These are phyloP conservation scores for Sardinella longiceps DNA, from an alignment of 2,797 vertebrate genomes.

Conservation along the genomic window DNA sequence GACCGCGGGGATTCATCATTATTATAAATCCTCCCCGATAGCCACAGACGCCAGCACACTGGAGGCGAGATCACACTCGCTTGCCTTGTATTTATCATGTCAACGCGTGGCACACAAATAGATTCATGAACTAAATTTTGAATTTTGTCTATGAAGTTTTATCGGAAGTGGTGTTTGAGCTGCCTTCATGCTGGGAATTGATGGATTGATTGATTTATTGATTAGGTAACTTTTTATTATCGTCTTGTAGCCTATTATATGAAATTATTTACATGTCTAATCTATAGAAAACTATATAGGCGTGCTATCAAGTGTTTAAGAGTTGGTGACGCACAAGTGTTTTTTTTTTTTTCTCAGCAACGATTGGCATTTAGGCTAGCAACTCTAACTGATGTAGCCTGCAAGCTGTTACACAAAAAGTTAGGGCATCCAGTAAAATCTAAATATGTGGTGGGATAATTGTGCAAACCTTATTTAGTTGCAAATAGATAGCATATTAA, in stretches of 20 bases:
- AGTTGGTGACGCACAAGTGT: neutral
- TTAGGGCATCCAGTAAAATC: neutral
- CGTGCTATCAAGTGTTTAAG: neutral
- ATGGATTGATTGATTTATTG: no score
- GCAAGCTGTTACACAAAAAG: neutral
- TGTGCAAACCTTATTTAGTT: no score
- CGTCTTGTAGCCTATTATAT: neutral
- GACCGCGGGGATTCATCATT: slow-evolving; percentile 71
- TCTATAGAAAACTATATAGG: neutral
- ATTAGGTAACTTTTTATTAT: neutral
- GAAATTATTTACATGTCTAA: neutral
- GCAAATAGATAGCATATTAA: no score
- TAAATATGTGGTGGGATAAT: no score
- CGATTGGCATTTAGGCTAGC: neutral
- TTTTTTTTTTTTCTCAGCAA: neutral
- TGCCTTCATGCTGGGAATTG: neutral
- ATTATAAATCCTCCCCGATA: slow-evolving; percentile 75
- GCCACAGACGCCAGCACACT: slow-evolving; percentile 61
- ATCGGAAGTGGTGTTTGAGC: neutral
- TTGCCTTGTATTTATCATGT: slow-evolving; percentile 26
- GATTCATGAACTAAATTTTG: slow-evolving; percentile 12
- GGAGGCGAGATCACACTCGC: slow-evolving; percentile 27
- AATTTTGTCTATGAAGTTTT: slow-evolving; percentile 21
- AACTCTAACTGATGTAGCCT: neutral
- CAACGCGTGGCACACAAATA: slow-evolving; percentile 22